A percentile compares a stretch with the other conserved stretches of the same genome.
Conservation (phyloP, 1,140 invertebrate genomes). For the Rhyacophila brunnea region DNA sequence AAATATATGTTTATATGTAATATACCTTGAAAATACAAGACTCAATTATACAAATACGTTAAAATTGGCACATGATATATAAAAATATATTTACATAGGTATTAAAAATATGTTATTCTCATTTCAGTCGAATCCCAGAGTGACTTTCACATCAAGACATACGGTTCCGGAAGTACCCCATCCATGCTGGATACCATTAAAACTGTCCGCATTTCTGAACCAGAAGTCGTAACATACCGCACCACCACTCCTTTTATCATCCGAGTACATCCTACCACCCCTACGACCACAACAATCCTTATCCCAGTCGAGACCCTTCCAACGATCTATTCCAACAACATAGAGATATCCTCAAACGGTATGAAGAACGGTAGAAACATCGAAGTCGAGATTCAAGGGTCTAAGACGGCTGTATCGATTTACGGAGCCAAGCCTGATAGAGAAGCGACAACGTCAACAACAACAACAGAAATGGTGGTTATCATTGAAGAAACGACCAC, state of each 20-base stretch:
- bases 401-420: slow-evolving; percentile 45
- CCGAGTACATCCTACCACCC: slow-evolving; percentile 42
- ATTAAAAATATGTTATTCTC: not conserved
- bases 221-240: slow-evolving; percentile 41
- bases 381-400: slow-evolving; percentile 42
- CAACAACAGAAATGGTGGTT: slow-evolving; percentile 50
- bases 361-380: slow-evolving; percentile 29
- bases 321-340: slow-evolving; percentile 42
- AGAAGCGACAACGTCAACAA: slow-evolving; percentile 53
- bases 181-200: slow-evolving; percentile 51
- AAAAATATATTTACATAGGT: too few relatives aligned
- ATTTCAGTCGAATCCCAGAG: slow-evolving; percentile 82
- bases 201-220: slow-evolving; percentile 47
- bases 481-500: slow-evolving; percentile 47
- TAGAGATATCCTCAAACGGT: slow-evolving; percentile 32
- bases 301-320: slow-evolving; percentile 46
- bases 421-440: slow-evolving; percentile 41
- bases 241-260: slow-evolving; percentile 44
- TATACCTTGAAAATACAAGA: too few relatives aligned
- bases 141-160: slow-evolving; percentile 76
- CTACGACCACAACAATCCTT: slow-evolving; percentile 44
- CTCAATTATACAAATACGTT: too few relatives aligned
- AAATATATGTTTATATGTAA: too few relatives aligned
- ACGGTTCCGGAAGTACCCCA: slow-evolving; percentile 45
- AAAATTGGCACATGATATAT: too few relatives aligned